Conservation (phyloP, 2,113 vertebrate species). For the Eulemur rufifrons region DNA sequence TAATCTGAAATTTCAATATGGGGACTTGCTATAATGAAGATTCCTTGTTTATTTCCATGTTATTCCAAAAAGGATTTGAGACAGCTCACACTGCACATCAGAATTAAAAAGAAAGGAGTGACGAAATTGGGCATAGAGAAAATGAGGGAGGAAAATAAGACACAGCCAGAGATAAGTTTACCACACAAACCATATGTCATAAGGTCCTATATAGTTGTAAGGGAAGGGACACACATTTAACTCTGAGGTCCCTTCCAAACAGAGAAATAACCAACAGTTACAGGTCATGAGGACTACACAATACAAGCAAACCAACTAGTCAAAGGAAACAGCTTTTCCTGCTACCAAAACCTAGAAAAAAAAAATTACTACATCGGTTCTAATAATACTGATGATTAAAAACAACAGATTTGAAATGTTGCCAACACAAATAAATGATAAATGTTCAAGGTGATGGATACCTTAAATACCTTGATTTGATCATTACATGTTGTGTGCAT, state of each 20-base stretch:
- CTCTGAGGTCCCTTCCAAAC: neutral
- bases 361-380: neutral
- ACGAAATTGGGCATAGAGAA: conserved; percentile 2
- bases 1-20: conserved; percentile 48
- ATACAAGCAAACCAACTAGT: neutral
- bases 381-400: neutral
- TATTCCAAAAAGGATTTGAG: conserved; percentile 22
- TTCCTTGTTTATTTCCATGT: conserved; percentile 15
- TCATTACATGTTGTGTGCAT: neutral
- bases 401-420: neutral
- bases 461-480: neutral
- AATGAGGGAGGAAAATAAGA: neutral
- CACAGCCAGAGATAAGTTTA: neutral
- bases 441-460: neutral
- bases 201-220: neutral
- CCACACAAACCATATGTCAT: neutral
- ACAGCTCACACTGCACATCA: neutral
- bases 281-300: neutral
- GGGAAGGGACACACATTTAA: neutral
- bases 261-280: neutral
- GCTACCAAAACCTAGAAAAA: neutral
- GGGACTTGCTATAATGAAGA: neutral
- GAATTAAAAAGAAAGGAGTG: conserved; percentile 32
- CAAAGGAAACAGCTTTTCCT: conserved; percentile 25
- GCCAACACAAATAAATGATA: neutral